phyloP scores from a whole-genome alignment of 1,140 invertebrate species.

The Habropoda laboriosa region DNA sequence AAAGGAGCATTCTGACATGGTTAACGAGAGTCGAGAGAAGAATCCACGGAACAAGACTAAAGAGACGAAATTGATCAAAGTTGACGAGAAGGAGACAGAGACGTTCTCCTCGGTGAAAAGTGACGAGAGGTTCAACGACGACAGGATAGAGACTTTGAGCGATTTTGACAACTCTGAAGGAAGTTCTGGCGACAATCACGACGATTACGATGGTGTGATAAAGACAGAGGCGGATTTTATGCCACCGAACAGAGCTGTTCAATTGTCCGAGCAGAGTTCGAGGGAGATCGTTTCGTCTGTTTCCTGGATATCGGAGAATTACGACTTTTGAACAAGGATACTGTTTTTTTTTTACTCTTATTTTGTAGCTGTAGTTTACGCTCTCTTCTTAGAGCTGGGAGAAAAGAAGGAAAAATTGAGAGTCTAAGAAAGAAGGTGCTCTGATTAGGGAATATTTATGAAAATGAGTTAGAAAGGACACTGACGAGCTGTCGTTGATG shows the following conservation, averaged over 20 bases:
- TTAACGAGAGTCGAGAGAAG: too few relatives aligned
- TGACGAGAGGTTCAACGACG: conserved; percentile 41
- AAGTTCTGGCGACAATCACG: conserved; percentile 4
- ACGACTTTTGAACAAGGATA: conserved; percentile 60
- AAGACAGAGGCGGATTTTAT: conserved; percentile 61
- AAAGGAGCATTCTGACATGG: too few relatives aligned
- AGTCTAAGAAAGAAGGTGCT: too few relatives aligned
- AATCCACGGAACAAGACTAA: not conserved
- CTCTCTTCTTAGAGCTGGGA: not conserved
- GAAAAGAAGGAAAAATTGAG: not conserved
- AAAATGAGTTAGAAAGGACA: not conserved
- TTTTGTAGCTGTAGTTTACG: not conserved
- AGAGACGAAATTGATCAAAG: not conserved
- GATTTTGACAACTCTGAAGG: conserved; percentile 39
- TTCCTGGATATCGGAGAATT: conserved; percentile 70
- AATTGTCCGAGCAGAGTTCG: conserved; percentile 62
- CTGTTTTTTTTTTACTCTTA: not conserved
- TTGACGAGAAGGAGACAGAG: not conserved
- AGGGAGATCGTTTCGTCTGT: conserved; percentile 63
- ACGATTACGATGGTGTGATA: conserved; percentile 21
- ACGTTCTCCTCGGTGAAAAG: conserved; percentile 50
- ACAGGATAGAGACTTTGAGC: conserved; percentile 44
- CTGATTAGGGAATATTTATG: not conserved
- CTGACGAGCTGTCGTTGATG: not conserved
- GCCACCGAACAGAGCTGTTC: conserved; percentile 40